Evolutionary conservation across 2,797 vertebrate genomes (phyloP).

Genomic region (Argentina silus): DNA sequence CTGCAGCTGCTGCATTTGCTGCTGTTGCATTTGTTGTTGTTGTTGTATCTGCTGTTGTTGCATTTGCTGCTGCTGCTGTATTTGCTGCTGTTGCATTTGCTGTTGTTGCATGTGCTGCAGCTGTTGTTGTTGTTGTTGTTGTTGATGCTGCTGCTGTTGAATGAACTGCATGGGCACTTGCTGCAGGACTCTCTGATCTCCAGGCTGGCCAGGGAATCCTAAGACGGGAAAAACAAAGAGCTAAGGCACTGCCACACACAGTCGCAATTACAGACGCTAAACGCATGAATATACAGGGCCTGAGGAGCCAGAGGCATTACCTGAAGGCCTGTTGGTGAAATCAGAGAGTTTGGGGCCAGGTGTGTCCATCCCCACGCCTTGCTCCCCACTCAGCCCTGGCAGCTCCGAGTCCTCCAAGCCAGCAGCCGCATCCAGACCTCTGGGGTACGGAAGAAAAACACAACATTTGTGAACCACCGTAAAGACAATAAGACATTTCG

Average conservation of each 20-base stretch:
- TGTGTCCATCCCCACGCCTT: conserved; percentile 85
- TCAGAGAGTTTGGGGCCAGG: conserved; percentile 88
- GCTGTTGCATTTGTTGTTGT: conserved; percentile 35
- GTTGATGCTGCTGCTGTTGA: conserved; percentile 77
- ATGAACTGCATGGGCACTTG: conserved; percentile 94
- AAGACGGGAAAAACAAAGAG: conserved; percentile 35
- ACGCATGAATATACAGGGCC: background rate
- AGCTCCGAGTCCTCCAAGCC: conserved; percentile 90
- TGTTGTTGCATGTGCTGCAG: conserved; percentile 66
- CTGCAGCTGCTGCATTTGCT: conserved; percentile 78
- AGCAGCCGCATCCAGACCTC: conserved; percentile 83
- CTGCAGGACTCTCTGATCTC: conserved; percentile 92
- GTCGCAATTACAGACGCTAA: background rate
- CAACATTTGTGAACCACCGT: too few species aligned
- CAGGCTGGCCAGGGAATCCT: conserved; percentile 90
- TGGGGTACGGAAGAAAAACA: conserved; percentile 49
- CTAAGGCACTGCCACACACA: background rate
- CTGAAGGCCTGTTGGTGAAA: conserved; percentile 87
- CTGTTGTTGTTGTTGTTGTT: conserved; percentile 36
- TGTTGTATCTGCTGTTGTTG: conserved; percentile 55
- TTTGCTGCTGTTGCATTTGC: conserved; percentile 71
- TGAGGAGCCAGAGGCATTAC: conserved; percentile 61
- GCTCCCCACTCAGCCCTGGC: conserved; percentile 85
- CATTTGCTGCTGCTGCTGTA: conserved; percentile 62
- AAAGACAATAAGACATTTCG: too few species aligned